A percentile compares a stretch with the other conserved stretches of the same genome.
Evolutionary conservation across 1,140 invertebrate genomes (phyloP).

Genomic region (Drosophila arawakana): DNA sequence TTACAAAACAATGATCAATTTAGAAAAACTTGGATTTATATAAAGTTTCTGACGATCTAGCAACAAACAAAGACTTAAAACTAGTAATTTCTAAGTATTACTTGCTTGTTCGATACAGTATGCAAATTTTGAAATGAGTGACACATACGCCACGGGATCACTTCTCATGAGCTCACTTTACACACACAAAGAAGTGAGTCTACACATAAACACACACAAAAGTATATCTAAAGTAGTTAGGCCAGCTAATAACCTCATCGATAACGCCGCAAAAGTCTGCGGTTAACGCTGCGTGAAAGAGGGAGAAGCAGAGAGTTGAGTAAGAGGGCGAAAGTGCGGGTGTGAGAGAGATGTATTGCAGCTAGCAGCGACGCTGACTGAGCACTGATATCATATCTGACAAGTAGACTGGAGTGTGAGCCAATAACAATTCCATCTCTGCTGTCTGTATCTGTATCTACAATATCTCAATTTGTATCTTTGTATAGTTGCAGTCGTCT

Average conservation of each 20-base stretch:
- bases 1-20: too few species aligned
- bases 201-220: constrained; percentile 10
- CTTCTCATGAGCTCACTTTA: constrained; percentile 47
- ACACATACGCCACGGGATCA: constrained; percentile 43
- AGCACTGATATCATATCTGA: constrained; percentile 66
- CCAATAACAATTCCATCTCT: constrained; percentile 5
- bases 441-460: too few species aligned
- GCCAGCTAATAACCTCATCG: constrained; percentile 53
- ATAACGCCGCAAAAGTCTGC: constrained; percentile 46
- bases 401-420: not conserved
- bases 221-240: constrained; percentile 37
- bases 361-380: constrained; percentile 25
- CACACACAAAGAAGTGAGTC: not conserved
- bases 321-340: constrained; percentile 7
- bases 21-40: too few species aligned
- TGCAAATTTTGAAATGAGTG: constrained; percentile 12
- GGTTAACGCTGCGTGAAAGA: constrained; percentile 10
- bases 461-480: constrained; percentile 1
- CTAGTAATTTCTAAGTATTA: not conserved
- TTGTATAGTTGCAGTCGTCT: constrained; percentile 4
- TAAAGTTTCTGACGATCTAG: too few species aligned
- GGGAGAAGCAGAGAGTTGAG: constrained; percentile 5
- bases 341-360: constrained; percentile 3
- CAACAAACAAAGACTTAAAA: too few species aligned
- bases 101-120: not conserved